Evolutionary conservation across 2,888 invertebrate species (phyloP).

Genomic region (Oscheius sp.): DNA sequence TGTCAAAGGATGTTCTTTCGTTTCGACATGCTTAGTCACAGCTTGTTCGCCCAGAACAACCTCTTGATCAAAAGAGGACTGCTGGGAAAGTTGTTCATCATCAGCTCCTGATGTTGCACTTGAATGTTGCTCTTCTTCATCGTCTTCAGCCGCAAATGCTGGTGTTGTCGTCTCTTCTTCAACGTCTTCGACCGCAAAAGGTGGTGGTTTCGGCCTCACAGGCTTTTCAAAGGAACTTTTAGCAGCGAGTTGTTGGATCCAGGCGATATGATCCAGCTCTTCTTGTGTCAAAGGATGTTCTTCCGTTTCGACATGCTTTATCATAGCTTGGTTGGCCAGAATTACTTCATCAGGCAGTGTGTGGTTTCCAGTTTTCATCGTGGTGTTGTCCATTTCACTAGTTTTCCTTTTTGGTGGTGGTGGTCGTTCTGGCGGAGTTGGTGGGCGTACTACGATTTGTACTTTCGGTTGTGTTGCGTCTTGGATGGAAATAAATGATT

Average conservation of each 20-base stretch:
- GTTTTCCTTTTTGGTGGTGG: constrained; percentile 15
- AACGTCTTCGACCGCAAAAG: not conserved
- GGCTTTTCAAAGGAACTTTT: constrained; percentile 46
- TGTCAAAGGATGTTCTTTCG: constrained; percentile 33
- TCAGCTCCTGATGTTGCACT: not conserved
- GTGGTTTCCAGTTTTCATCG: not conserved
- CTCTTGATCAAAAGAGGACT: not conserved
- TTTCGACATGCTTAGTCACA: not conserved
- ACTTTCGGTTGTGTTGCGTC: not conserved
- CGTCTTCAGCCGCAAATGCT: not conserved
- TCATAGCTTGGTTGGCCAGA: constrained; percentile 34
- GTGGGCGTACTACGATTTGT: constrained; percentile 16
- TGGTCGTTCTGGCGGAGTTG: constrained; percentile 29
- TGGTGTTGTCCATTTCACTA: not conserved
- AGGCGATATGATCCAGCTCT: constrained; percentile 54
- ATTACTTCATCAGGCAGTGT: constrained; percentile 41
- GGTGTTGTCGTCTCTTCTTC: not conserved
- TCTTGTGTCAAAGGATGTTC: constrained; percentile 36
- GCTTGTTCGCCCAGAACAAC: not conserved
- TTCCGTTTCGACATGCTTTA: not conserved
- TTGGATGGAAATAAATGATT: constrained; percentile 15
- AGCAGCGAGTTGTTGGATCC: constrained; percentile 44
- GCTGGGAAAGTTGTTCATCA: not conserved
- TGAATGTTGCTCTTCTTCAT: not conserved
- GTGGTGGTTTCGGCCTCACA: not conserved